Percentiles rank a stretch among this genome's conserved stretches.
Evolutionary conservation across 2,888 invertebrate species (phyloP).

Genomic region (Andrena minutula): DNA sequence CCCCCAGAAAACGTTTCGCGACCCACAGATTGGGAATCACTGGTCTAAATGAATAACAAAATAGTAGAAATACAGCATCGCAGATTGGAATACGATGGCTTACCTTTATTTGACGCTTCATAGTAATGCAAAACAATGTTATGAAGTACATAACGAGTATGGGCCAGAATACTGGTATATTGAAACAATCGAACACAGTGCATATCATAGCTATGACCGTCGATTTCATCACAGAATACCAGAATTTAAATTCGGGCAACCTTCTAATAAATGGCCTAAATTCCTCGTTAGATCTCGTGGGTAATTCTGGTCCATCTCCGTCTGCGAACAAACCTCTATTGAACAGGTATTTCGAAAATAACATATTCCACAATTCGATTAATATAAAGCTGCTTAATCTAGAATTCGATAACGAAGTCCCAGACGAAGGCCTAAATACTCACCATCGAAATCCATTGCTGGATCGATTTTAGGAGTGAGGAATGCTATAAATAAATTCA

Average conservation of each 20-base stretch:
- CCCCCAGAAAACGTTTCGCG: no score
- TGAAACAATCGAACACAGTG: constrained; percentile 98
- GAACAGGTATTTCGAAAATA: neutral
- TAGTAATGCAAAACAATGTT: constrained; percentile 98
- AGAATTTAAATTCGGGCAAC: constrained; percentile 99
- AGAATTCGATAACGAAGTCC: neutral
- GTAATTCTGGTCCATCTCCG: constrained; percentile 95
- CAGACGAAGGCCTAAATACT: constrained; percentile 72
- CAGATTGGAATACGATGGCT: constrained; percentile 73
- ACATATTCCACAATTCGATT: neutral
- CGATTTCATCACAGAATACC: constrained; percentile 98
- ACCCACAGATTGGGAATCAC: no score
- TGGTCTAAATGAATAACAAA: neutral
- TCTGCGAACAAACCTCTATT: constrained; percentile 84
- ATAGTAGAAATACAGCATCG: neutral
- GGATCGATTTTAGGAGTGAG: constrained; percentile 99
- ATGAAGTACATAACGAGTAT: constrained; percentile 99
- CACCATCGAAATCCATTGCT: constrained; percentile 96
- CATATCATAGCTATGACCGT: constrained; percentile 95
- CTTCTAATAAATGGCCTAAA: constrained; percentile 98
- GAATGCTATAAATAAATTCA: constrained; percentile 99
- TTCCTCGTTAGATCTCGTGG: constrained; percentile 98
- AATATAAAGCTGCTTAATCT: neutral
- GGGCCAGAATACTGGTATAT: constrained; percentile 99
- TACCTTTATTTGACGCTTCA: constrained; percentile 99